Base-by-base conservation (phyloP, 2,797 vertebrate genomes). In the Macrochelys suwanniensis region DNA sequence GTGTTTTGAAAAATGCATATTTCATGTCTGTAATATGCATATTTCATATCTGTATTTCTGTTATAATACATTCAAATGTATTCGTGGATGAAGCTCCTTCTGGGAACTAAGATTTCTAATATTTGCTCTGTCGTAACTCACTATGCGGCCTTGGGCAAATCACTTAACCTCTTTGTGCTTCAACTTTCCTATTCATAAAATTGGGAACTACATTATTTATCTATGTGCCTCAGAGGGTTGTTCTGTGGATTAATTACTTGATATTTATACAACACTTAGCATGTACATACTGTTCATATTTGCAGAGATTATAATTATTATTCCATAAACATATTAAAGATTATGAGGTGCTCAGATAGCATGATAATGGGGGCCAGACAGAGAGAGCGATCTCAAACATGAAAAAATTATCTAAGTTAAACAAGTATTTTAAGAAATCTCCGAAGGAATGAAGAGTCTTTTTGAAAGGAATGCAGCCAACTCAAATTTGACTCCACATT, bases 201-300 rank as follows among this genome's bases (percentile, higher is more conserved):
- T 0, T 11, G 33, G 57, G 77, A 19, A 47, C 28, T 50, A 56
- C 83, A 61, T 37, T 5, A 33, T 71, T n/a, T 17, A 1, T 2
- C 45, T 11, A 15, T 68, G 17, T n/a, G 80, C 90, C 74, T 81
- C 81, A 31, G 74, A 4, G 1, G 2, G 74, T 65, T 83, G 23
- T n/a, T 42, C 0, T 6, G 68, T 17, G 57, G 76, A 7, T 53
- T 7, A 83, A 56, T 56, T 6, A 8, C 77, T 56, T 49, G 77
- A 61, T 56, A 93, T 47, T 94, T 90, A 92, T 2, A 3, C 51
- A 6, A 33, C 16, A 7, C 54, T 87, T 87, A 79, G 13, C 7
- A 28, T 47, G 65, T 57, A 65, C 74, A 50, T 80, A 88, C 5
- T 31, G n/a, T 84, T 54, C 0, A 0, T 47, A 3, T 3, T 1